Conservation (phyloP, 1,140 invertebrate species). For the Spodoptera frugiperda region DNA sequence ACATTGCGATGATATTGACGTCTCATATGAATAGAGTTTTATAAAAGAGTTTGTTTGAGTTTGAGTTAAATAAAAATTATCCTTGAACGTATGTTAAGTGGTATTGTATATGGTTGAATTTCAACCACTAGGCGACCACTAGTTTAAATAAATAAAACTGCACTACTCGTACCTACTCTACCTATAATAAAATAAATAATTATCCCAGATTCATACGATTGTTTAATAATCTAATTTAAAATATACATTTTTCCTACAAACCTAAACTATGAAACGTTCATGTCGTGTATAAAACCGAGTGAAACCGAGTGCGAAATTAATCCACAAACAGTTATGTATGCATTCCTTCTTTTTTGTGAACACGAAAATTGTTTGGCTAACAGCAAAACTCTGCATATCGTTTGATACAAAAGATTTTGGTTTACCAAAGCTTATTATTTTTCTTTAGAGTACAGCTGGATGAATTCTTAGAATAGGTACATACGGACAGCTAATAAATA, state of each 20-base stretch:
- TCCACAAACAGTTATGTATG: constrained; percentile 24
- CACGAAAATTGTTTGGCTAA: constrained; percentile 35
- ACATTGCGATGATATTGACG: no score
- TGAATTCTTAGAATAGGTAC: constrained; percentile 9
- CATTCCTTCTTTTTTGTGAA: constrained; percentile 27
- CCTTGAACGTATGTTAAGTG: no score
- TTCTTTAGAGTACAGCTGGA: background rate
- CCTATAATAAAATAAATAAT: background rate
- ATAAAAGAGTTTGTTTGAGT: no score
- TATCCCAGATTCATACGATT: background rate
- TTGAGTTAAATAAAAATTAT: no score
- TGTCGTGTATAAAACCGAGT: constrained; percentile 28
- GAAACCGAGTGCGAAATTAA: constrained; percentile 42
- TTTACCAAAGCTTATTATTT: background rate
- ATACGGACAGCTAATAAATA: no score
- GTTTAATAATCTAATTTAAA: background rate
- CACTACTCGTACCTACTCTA: no score
- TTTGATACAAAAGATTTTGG: constrained; percentile 34
- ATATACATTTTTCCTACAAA: background rate
- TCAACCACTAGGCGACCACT: no score
- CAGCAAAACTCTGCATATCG: constrained; percentile 22
- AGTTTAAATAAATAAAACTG: no score
- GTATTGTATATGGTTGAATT: no score
- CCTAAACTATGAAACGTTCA: constrained; percentile 17
- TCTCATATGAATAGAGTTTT: no score